Base-by-base conservation (phyloP, 2,888 invertebrate species). In the Yponomeuta sedellus region DNA sequence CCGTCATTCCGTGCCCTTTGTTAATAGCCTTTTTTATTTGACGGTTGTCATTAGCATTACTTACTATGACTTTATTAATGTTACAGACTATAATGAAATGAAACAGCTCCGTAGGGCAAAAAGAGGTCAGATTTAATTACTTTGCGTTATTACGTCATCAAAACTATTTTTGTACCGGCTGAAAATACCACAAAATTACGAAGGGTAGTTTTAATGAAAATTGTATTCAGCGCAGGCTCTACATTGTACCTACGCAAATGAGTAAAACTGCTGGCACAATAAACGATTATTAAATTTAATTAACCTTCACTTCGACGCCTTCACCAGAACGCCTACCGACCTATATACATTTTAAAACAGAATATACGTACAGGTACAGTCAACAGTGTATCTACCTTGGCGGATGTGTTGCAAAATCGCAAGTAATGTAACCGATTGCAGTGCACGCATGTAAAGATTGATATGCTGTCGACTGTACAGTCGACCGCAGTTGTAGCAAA, bases 11-110 rank as follows among this genome's bases (percentile, higher is more conserved):
- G 20, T 59, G 20, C 59, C 25, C 22, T 22, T n/a, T 58, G 58
- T n/a, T 58, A 58, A 58, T 22, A 20, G 58, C 58, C 22, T n/a
- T 22, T 59, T 59, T 59, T 20, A 59, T 52, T 52, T 52, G 44
- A 52, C 44, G 4, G 16, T 8, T 8, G 44, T 52, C 44, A 52
- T 52, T 52, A 52, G 44, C 44, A 52, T 52, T 12, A 52, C 44
- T 52, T 52, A 52, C 44, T 52, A 52, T 52, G 44, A 52, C 44
- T 52, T 52, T 52, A 52, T 52, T 52, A 52, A 52, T 52, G 44
- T 12, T 52, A 52, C 16, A 12, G 44, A 16, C 44, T 52, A 16
- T 16, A 52, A 16, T 52, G 44, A 52, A 52, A 16, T 52, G 44
- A 52, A 52, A 6, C 44, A 52, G 44, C 44, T 3, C 16, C 16